phyloP scores from a whole-genome alignment of 2,888 invertebrate genomes.

The Lithosia quadra region DNA sequence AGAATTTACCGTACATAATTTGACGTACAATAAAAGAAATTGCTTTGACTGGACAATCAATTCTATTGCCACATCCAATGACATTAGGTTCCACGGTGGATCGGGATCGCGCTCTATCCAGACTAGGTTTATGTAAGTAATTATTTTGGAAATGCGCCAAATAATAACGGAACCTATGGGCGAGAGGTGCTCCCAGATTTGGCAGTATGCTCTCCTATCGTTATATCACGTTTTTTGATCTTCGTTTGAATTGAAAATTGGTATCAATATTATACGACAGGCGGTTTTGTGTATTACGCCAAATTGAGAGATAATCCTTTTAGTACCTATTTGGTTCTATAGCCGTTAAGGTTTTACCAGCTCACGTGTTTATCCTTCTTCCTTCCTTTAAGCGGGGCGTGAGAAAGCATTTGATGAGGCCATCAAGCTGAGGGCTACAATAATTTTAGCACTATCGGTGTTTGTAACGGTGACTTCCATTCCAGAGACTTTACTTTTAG shows the following conservation, averaged over 20 bases:
- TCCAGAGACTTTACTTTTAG: too few relatives aligned
- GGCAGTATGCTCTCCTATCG: slow-evolving; percentile 63
- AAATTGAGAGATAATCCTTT: slow-evolving; percentile 33
- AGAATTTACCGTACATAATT: too few relatives aligned
- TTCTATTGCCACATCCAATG: slow-evolving; percentile 54
- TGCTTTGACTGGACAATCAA: too few relatives aligned
- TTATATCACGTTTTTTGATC: slow-evolving; percentile 47
- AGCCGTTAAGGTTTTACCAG: background rate
- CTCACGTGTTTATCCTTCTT: too few relatives aligned
- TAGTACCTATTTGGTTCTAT: background rate
- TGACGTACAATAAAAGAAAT: too few relatives aligned
- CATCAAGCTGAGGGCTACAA: too few relatives aligned
- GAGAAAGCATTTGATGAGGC: too few relatives aligned
- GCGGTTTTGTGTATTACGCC: slow-evolving; percentile 24
- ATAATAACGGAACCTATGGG: slow-evolving; percentile 72
- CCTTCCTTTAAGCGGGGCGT: too few relatives aligned
- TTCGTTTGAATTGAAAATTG: slow-evolving; percentile 58
- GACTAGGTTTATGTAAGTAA: slow-evolving; percentile 79
- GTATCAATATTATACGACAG: slow-evolving; percentile 44
- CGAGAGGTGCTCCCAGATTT: slow-evolving; percentile 70
- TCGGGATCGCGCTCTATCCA: slow-evolving; percentile 40
- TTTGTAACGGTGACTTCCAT: too few relatives aligned
- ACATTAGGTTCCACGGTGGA: slow-evolving; percentile 13
- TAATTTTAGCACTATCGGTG: too few relatives aligned
- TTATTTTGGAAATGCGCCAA: slow-evolving; percentile 83